Evolutionary conservation across 2,888 invertebrate species (phyloP), one percentile per base, ranked within the genome.

Genomic region (Phengaris arion): DNA sequence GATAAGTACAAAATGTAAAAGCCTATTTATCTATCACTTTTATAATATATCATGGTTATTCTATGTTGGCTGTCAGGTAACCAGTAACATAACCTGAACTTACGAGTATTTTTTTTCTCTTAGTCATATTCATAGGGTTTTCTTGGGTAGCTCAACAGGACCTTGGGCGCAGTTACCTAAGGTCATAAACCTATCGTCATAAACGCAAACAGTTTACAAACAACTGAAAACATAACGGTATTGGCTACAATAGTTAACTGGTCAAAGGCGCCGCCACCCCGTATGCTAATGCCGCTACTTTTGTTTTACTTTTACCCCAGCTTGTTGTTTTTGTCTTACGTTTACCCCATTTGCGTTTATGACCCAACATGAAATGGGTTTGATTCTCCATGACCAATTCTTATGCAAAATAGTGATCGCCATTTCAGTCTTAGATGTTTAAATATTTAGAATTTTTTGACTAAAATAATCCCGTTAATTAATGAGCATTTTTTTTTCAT

Each of bases 151-250:
- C 57, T 15, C 8, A 4, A 8, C 2, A 64, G 35, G 35, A 35
- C 35, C 4, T 35, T 4, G 35, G 12, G 35, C 22, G 22, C 35
- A 64, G 35, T 64, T 64, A 64, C 64, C 35, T 64, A 64, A 64
- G 35, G 12, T 64, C 64, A 64, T 64, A 64, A 64, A 64, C 64
- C 48, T 8, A 48, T 48, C 48, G 48, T 64, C 64, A 64, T 64
- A 64, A 64, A 64, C 64, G 22, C 22, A 35, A 64, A 64, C 64
- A 35, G 13, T 64, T 59, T 59, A 22, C 22, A 64, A 64, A 64
- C 64, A 64, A 22, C 22, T 22, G 35, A 64, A 59, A 45, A 64
- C 13, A 64, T 64, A 64, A 64, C 64, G 64, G 64, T 64, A 64
- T 15, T 15, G 22, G 22, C 22, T 22, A 22, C 64, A 64, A 64